A percentile compares a stretch with the other conserved stretches of the same genome.
Evolutionary conservation across 2,113 vertebrate genomes (phyloP).

Genomic region (Plectropomus leopardus): DNA sequence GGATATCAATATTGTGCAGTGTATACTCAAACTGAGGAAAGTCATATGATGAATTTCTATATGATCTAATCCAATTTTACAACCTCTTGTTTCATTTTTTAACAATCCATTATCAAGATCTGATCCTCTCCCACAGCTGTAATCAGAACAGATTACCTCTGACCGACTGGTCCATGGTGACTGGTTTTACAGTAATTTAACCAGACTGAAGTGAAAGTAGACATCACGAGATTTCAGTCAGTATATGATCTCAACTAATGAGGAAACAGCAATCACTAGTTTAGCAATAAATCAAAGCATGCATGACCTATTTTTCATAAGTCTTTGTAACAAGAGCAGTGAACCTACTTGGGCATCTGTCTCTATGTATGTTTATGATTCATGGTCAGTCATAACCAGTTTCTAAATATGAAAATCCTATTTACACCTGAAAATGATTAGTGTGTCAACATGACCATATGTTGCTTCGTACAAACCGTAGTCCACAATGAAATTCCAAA

Average conservation of each 20-base stretch:
- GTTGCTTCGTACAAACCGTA: background rate
- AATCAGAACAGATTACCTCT: no score
- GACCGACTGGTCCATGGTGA: no score
- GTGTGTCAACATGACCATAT: background rate
- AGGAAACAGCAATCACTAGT: background rate
- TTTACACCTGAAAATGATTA: background rate
- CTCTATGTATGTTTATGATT: background rate
- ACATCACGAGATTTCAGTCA: background rate
- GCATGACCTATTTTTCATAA: background rate
- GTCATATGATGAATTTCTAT: no score
- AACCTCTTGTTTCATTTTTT: no score
- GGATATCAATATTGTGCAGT: no score
- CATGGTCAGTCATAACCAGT: background rate
- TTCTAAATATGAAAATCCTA: background rate
- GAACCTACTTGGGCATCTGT: background rate
- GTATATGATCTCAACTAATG: background rate
- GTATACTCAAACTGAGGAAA: no score
- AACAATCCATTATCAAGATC: no score
- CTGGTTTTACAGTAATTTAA: no score
- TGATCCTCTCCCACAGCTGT: no score
- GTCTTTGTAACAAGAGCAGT: background rate
- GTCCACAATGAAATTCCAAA: no score
- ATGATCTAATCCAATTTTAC: no score
- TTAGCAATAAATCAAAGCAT: background rate
- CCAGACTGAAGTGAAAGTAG: no score